These are phyloP conservation scores for Hypotaenidia philippensis DNA, from an alignment of 2,797 vertebrate genomes.

Conservation along the genomic window DNA sequence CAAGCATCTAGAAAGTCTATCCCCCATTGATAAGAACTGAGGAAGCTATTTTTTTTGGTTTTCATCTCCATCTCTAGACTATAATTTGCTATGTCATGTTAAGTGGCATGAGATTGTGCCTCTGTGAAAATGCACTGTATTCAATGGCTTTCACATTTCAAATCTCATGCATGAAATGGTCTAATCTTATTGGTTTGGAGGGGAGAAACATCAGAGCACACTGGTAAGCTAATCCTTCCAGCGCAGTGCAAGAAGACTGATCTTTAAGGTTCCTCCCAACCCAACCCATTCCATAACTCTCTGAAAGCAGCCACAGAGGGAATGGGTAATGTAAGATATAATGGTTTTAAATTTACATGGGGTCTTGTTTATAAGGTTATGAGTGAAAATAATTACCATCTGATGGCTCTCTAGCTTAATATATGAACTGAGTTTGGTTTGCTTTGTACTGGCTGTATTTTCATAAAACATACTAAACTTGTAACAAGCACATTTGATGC, in stretches of 20 bases:
- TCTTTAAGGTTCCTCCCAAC: too few species aligned
- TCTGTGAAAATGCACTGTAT: neutral
- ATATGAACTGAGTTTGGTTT: neutral
- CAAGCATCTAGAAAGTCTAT: neutral
- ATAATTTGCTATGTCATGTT: neutral
- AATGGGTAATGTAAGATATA: neutral
- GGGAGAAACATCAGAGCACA: neutral
- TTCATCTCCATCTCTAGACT: neutral
- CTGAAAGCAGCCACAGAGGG: neutral
- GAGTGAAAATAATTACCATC: neutral
- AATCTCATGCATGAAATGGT: neutral
- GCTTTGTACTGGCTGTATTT: neutral
- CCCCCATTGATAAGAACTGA: neutral
- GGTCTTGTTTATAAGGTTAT: neutral
- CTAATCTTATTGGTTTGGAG: neutral
- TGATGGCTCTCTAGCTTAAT: neutral
- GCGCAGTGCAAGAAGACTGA: neutral
- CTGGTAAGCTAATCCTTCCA: neutral
- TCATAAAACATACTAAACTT: neutral
- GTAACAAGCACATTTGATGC: neutral
- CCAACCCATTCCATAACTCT: too few species aligned
- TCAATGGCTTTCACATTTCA: neutral
- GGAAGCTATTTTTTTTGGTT: neutral
- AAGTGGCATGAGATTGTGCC: neutral
- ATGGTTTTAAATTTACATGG: neutral